A percentile compares a stretch with the other conserved stretches of the same genome.
These are phyloP conservation scores for Abrostola triplasia DNA, from an alignment of 2,888 invertebrate species.

Conservation along the genomic window DNA sequence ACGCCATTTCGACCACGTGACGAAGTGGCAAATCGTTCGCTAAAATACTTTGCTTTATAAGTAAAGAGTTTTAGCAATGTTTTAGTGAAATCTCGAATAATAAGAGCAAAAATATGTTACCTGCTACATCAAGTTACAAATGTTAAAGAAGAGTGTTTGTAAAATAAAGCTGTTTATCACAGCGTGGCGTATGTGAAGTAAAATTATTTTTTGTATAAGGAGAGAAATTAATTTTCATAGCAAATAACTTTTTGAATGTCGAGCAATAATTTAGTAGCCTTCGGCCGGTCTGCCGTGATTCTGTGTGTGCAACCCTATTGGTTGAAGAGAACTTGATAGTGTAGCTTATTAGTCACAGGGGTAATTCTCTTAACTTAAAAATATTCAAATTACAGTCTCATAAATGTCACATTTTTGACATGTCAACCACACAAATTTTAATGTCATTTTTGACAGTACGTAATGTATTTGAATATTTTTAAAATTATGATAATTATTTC, in stretches of 20 bases:
- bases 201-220: constrained; percentile 57
- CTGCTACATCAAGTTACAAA: constrained; percentile 14
- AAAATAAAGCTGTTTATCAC: constrained; percentile 20
- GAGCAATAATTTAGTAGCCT: constrained; percentile 82
- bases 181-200: constrained; percentile 44
- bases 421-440: too few relatives aligned
- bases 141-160: constrained; percentile 21
- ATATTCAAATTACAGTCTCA: too few relatives aligned
- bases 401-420: too few relatives aligned
- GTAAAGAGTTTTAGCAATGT: not conserved
- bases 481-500: too few relatives aligned
- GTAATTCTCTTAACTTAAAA: too few relatives aligned
- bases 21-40: not conserved
- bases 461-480: too few relatives aligned
- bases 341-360: constrained; percentile 28
- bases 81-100: not conserved
- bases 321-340: constrained; percentile 48
- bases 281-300: constrained; percentile 74
- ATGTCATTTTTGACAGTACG: too few relatives aligned
- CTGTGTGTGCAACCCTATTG: constrained; percentile 58
- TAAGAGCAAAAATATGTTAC: not conserved
- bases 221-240: constrained; percentile 56
- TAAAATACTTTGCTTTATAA: not conserved
- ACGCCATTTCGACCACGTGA: not conserved
- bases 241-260: constrained; percentile 64